Base-by-base conservation (phyloP, 2,888 invertebrate genomes). In the Eurytoma californica region DNA sequence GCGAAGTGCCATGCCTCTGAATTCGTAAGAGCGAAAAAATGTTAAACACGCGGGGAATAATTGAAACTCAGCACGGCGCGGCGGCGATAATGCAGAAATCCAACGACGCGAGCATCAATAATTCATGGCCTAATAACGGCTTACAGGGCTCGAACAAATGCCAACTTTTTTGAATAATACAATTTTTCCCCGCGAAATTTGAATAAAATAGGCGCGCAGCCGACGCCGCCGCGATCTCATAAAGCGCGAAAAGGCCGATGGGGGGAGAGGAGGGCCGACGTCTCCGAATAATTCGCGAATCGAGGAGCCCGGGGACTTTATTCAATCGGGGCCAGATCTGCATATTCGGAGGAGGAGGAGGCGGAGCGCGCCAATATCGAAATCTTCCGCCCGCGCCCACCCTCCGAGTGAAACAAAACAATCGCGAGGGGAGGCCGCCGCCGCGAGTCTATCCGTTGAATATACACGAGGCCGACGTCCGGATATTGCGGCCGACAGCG, bases 271-370 rank as follows among this genome's bases (percentile, higher is more conserved):
- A 61, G 53, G n/a, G 16, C 53, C 14, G 12, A 18, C 39, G 63
- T 63, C 63, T 39, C 24, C 49, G 65, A 73, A 65, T 55, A 24
- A 73, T 57, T 65, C 69, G 57, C 69, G 69, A 16, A 18, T 58
- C 65, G 65, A 55, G 39, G 47, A 65, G 63, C 53, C 14, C 5
- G n/a, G 39, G 47, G 73, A 47, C 58, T 58, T 74, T 74, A 74
- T 74, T 67, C 74, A 67, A 74, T 67, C 58, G 73, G 3, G 47
- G 24, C 7, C 49, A 39, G 51, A 74, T 74, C 51, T 67, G 74
- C 74, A 74, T 74, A 74, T 67, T 49, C 67, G 57, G 65, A 57
- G 58, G 67, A 24, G 24, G 49, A 60, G 58, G 12, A 28, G 2
- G n/a, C 24, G 2, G 60, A 70, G 49, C 16, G 18, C 30, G 24